A percentile compares a stretch with the other conserved stretches of the same genome.
Evolutionary conservation across 1,140 invertebrate species (phyloP).

Genomic region (Meloidogyne hapla): DNA sequence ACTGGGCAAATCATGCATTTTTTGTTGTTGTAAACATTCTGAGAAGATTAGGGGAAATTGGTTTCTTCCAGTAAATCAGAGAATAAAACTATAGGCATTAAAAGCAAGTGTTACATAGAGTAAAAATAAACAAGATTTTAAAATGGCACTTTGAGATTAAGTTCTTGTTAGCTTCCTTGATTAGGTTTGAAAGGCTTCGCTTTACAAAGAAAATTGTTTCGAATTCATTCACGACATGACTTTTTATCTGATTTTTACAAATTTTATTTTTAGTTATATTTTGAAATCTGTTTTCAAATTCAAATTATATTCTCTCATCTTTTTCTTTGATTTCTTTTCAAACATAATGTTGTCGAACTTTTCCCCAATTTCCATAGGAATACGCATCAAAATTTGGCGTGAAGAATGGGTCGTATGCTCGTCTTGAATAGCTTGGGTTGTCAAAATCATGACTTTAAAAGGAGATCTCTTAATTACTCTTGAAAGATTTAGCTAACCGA

Average conservation of each 20-base stretch:
- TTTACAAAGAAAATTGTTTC: too few relatives aligned
- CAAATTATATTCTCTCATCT: background rate
- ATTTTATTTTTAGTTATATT: background rate
- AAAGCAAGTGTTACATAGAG: too few relatives aligned
- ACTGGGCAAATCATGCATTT: background rate
- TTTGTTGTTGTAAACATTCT: background rate
- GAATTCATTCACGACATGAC: too few relatives aligned
- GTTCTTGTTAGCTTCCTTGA: too few relatives aligned
- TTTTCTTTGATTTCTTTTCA: background rate
- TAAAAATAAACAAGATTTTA: too few relatives aligned
- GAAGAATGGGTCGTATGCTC: constrained; percentile 24
- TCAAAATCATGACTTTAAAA: constrained; percentile 23
- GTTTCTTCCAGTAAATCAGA: too few relatives aligned
- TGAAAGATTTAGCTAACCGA: constrained; percentile 4
- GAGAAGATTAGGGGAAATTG: too few relatives aligned
- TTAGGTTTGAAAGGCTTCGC: too few relatives aligned
- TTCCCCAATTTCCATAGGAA: constrained; percentile 26
- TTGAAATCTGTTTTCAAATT: background rate
- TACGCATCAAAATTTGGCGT: constrained; percentile 9
- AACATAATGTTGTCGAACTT: constrained; percentile 25
- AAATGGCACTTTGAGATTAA: too few relatives aligned
- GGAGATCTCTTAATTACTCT: background rate
- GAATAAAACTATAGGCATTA: too few relatives aligned
- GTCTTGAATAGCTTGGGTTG: constrained; percentile 23
- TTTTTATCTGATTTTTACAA: background rate